Conservation (phyloP, 2,888 invertebrate species). For the Aspidiotus rigidus region DNA sequence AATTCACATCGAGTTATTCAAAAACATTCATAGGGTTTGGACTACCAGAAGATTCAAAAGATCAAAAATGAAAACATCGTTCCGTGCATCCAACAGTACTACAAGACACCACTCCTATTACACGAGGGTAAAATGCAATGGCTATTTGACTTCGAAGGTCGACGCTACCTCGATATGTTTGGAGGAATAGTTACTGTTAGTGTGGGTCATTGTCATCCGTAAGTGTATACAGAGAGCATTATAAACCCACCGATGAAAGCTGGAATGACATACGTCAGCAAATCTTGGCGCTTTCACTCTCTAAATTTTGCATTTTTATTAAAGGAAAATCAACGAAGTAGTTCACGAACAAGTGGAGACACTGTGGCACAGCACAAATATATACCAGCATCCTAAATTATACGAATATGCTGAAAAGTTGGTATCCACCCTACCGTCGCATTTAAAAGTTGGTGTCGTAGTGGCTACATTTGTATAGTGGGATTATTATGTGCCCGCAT, state of each 20-base stretch:
- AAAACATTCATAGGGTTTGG: constrained; percentile 48
- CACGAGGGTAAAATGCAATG: constrained; percentile 86
- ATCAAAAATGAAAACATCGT: constrained; percentile 57
- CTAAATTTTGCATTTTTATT: constrained; percentile 38
- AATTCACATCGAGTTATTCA: not conserved
- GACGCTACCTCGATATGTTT: constrained; percentile 86
- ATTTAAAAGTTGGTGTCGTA: constrained; percentile 58
- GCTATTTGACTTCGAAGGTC: constrained; percentile 77
- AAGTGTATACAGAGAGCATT: constrained; percentile 45
- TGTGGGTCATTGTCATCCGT: constrained; percentile 97
- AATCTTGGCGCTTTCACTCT: not conserved
- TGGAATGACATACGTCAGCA: too few species aligned
- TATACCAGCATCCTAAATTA: constrained; percentile 81
- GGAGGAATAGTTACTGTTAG: constrained; percentile 96
- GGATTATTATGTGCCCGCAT: not conserved
- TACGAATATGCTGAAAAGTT: constrained; percentile 84
- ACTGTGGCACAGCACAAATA: constrained; percentile 85
- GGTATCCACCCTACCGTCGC: constrained; percentile 67
- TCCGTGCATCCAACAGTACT: constrained; percentile 63
- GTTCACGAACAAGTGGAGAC: constrained; percentile 66
- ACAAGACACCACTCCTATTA: constrained; percentile 72
- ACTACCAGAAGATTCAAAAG: constrained; percentile 51
- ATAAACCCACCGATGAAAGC: not conserved
- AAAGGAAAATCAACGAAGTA: constrained; percentile 73
- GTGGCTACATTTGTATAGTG: not conserved